Conservation (phyloP, 2,888 invertebrate species). For the Sminthurinus aureus region DNA sequence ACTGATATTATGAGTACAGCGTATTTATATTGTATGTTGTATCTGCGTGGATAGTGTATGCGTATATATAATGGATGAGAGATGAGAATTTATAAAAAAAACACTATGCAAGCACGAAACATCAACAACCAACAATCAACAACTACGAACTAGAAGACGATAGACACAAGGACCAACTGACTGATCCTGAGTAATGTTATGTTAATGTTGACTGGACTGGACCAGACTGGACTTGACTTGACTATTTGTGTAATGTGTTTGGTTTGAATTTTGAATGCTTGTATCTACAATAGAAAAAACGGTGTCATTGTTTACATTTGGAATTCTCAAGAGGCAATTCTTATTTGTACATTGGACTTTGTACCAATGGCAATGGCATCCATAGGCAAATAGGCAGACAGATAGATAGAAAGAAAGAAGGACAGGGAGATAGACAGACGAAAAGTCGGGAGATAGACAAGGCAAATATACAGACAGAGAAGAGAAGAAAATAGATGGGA, state of each 20-base stretch:
- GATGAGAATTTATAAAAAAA: not conserved
- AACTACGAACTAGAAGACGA: not conserved
- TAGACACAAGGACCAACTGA: not conserved
- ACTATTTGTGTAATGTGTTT: not conserved
- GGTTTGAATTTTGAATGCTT: constrained; percentile 5
- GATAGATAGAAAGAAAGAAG: no score
- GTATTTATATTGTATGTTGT: no score
- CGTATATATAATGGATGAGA: not conserved
- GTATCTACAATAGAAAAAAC: not conserved
- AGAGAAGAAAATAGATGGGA: not conserved
- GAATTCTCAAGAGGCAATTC: constrained; percentile 21
- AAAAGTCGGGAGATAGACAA: not conserved
- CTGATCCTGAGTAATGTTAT: not conserved
- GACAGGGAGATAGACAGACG: no score
- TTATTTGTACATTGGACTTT: not conserved
- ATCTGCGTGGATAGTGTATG: not conserved
- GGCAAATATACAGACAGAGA: not conserved
- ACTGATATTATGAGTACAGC: not conserved
- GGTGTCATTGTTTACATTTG: constrained; percentile 22
- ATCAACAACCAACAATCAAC: not conserved
- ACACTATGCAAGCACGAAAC: not conserved
- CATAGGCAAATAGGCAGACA: not conserved
- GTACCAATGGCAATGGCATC: not conserved
- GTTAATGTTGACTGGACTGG: not conserved
- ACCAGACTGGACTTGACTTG: no score